Evolutionary conservation across 1,140 invertebrate genomes (phyloP).

Genomic region (Cherax destructor): DNA sequence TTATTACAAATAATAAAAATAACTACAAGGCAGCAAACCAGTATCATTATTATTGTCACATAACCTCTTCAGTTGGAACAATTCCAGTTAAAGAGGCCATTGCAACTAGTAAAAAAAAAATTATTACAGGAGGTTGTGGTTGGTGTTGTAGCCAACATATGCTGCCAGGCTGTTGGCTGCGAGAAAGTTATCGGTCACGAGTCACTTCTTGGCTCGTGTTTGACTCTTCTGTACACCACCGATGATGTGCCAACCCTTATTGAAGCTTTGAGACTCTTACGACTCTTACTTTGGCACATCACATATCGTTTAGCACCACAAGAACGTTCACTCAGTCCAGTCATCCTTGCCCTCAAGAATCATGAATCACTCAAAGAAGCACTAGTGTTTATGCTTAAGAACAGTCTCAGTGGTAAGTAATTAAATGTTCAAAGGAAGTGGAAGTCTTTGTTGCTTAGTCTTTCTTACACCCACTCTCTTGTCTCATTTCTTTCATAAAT

Average conservation of each 20-base stretch:
- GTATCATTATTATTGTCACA: too few relatives aligned
- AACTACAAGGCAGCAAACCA: too few relatives aligned
- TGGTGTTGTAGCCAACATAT: conserved; percentile 63
- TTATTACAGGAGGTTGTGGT: conserved; percentile 57
- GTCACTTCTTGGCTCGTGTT: conserved; percentile 36
- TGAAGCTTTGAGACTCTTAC: conserved; percentile 48
- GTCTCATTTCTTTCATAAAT: too few relatives aligned
- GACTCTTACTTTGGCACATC: conserved; percentile 60
- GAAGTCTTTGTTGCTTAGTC: too few relatives aligned
- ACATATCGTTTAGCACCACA: conserved; percentile 29
- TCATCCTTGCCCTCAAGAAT: conserved; percentile 46
- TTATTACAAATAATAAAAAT: too few relatives aligned
- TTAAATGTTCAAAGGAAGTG: not conserved
- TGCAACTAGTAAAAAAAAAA: not conserved
- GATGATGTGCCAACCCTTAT: conserved; percentile 66
- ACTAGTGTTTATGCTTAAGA: conserved; percentile 51
- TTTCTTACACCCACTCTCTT: too few relatives aligned
- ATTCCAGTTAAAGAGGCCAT: too few relatives aligned
- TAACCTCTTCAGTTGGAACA: too few relatives aligned
- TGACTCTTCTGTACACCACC: conserved; percentile 46
- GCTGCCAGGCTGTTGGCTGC: conserved; percentile 59
- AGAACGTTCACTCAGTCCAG: conserved; percentile 31
- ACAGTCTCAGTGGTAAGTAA: conserved; percentile 62
- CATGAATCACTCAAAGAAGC: conserved; percentile 46
- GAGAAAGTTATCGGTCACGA: conserved; percentile 36